Evolutionary conservation across 2,113 vertebrate species (phyloP).

Genomic region (Laticauda laticaudata): DNA sequence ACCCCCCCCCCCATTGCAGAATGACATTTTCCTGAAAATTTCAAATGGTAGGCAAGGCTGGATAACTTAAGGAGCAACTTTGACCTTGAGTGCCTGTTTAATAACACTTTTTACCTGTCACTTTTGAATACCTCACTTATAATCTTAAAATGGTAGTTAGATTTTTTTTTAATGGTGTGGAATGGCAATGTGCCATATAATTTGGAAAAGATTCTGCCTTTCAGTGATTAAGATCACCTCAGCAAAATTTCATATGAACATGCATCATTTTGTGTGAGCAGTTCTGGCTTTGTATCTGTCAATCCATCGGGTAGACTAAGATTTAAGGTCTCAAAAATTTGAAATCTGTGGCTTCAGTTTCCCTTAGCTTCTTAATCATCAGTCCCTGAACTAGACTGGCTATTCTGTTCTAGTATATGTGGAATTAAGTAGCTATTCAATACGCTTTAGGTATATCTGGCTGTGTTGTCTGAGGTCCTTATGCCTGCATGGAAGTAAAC

Average conservation of each 20-base stretch:
- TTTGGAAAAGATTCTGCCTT: background rate
- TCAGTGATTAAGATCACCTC: background rate
- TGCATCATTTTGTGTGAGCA: background rate
- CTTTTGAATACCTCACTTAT: background rate
- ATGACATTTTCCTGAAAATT: background rate
- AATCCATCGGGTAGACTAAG: background rate
- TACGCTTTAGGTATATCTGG: background rate
- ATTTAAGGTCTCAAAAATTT: background rate
- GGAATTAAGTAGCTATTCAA: constrained; percentile 12
- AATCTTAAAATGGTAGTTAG: background rate
- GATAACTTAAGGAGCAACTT: background rate
- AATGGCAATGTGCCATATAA: background rate
- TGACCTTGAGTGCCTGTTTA: background rate
- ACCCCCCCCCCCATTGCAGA: background rate
- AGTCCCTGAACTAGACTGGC: background rate
- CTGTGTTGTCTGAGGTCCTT: constrained; percentile 6
- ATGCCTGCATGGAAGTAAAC: constrained; percentile 15
- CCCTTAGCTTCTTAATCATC: background rate
- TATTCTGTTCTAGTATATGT: background rate
- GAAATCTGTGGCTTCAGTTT: background rate
- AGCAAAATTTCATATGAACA: background rate
- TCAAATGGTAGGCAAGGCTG: background rate
- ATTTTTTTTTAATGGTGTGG: background rate
- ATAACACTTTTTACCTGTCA: background rate
- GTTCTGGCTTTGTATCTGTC: background rate